These are phyloP conservation scores for Muscicapa striata DNA, from an alignment of 2,797 vertebrate species.

Conservation along the genomic window DNA sequence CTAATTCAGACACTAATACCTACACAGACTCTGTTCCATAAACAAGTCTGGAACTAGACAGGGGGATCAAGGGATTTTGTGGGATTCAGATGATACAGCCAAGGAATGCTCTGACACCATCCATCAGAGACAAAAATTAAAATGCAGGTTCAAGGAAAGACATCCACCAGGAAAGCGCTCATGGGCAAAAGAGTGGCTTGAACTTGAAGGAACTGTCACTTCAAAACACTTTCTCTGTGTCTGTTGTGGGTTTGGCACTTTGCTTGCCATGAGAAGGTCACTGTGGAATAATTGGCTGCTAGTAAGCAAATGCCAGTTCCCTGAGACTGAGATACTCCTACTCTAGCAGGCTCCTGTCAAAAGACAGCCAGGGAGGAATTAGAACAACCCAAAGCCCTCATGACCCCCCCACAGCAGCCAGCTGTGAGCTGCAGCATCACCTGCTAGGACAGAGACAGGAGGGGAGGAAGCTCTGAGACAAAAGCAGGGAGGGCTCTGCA, in stretches of 20 bases:
- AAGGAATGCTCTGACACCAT: slow-evolving; percentile 33
- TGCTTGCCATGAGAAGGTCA: background rate
- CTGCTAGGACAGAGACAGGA: background rate
- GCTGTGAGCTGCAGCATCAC: background rate
- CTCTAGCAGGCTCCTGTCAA: background rate
- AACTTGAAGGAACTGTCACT: background rate
- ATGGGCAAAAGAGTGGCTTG: background rate
- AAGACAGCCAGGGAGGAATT: background rate
- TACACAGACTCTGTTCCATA: slow-evolving; percentile 41
- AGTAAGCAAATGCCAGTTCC: background rate
- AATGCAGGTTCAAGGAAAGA: background rate
- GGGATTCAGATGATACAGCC: background rate
- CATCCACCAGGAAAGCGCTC: background rate
- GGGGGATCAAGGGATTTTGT: slow-evolving; percentile 54
- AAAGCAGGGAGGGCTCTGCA: background rate
- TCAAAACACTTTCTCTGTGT: background rate
- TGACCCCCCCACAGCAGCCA: background rate
- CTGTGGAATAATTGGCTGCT: background rate
- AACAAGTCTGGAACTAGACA: slow-evolving; percentile 63
- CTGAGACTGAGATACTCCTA: background rate
- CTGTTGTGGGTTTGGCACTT: background rate
- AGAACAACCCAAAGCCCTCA: background rate
- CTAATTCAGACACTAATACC: slow-evolving; percentile 41
- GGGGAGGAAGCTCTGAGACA: background rate
- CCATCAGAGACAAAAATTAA: background rate